phyloP scores from a whole-genome alignment of 2,888 invertebrate genomes.

The Aleiodes alternator region DNA sequence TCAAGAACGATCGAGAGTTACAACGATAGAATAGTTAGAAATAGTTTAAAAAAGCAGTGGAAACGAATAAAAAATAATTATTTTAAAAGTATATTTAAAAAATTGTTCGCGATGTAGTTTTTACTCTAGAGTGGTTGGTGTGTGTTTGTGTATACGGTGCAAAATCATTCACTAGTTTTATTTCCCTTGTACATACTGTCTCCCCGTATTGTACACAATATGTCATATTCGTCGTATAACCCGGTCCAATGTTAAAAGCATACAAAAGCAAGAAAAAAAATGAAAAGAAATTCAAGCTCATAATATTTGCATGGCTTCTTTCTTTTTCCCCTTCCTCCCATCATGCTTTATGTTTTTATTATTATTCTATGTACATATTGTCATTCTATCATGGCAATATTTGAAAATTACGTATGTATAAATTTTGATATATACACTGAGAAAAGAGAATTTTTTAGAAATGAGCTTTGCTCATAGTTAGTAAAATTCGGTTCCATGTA shows the following conservation, averaged over 20 bases:
- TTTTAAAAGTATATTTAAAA: constrained; percentile 32
- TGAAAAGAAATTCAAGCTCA: constrained; percentile 19
- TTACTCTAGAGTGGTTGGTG: constrained; percentile 47
- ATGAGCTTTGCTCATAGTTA: too few relatives aligned
- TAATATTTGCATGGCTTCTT: constrained; percentile 57
- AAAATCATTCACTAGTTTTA: constrained; percentile 63
- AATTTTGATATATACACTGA: neutral
- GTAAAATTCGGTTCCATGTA: too few relatives aligned
- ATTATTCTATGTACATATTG: constrained; percentile 3
- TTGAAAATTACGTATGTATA: neutral
- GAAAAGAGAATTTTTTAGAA: too few relatives aligned
- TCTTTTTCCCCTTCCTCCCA: constrained; percentile 9
- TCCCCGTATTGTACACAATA: constrained; percentile 27
- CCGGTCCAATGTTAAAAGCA: constrained; percentile 23
- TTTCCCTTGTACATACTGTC: constrained; percentile 31
- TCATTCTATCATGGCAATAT: neutral
- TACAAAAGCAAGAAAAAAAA: constrained; percentile 33
- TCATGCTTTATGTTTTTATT: constrained; percentile 17
- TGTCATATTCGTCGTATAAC: constrained; percentile 1
- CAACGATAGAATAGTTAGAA: neutral
- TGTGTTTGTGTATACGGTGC: constrained; percentile 69
- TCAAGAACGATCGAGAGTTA: too few relatives aligned
- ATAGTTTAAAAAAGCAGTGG: constrained; percentile 22
- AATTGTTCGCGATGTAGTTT: constrained; percentile 26
- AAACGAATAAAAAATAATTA: neutral